phyloP scores from a whole-genome alignment of 1,140 invertebrate species.

The Drosophila ohnishii region DNA sequence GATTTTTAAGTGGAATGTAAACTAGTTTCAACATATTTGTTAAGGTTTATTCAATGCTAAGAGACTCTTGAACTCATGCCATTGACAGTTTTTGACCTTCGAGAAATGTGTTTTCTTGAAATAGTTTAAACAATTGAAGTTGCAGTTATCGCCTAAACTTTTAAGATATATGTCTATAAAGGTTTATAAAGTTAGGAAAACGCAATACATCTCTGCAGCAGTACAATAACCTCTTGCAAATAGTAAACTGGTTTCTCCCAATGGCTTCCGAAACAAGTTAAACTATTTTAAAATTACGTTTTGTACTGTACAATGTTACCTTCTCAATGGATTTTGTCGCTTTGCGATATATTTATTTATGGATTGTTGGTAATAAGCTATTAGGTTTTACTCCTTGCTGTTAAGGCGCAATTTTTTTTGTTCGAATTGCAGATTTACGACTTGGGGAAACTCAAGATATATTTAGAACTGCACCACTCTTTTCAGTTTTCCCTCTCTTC shows the following conservation, averaged over 20 bases:
- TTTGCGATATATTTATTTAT: neutral
- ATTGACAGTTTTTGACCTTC: neutral
- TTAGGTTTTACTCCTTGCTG: too few species aligned
- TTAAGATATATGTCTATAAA: neutral
- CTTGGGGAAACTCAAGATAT: constrained; percentile 12
- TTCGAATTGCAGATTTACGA: constrained; percentile 7
- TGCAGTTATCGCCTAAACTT: neutral
- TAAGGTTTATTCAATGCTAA: neutral
- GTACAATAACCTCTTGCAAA: constrained; percentile 2
- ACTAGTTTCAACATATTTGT: constrained; percentile 1
- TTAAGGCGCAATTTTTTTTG: neutral
- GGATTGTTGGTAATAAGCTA: too few species aligned
- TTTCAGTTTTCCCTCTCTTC: neutral
- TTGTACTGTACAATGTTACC: neutral
- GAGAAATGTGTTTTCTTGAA: neutral
- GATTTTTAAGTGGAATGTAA: neutral
- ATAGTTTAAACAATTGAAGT: neutral
- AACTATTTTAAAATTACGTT: neutral
- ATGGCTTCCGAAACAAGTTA: neutral
- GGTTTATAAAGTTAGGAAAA: neutral
- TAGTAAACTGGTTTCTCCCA: constrained; percentile 1
- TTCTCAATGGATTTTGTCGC: neutral
- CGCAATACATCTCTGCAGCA: neutral
- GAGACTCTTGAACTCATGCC: neutral
- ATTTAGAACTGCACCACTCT: constrained; percentile 17